These are phyloP conservation scores for Thalassoma bifasciatum DNA, from an alignment of 2,113 vertebrate genomes.

Conservation along the genomic window DNA sequence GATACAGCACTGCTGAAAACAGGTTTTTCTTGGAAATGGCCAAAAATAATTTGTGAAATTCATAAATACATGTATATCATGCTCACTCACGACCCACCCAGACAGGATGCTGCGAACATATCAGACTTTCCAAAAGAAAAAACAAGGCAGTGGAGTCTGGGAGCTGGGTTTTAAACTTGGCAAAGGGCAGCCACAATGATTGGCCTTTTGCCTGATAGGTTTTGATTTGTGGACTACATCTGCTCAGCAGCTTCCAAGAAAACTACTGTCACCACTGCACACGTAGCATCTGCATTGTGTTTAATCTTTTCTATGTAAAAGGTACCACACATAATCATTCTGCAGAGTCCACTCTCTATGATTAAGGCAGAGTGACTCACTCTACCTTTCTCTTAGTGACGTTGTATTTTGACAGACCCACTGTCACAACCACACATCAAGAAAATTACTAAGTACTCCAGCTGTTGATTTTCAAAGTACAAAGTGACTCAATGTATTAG, in stretches of 20 bases:
- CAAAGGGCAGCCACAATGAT: constrained; percentile 58
- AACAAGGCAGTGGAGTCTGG: constrained; percentile 49
- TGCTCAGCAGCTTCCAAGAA: constrained; percentile 21
- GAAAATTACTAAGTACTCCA: neutral
- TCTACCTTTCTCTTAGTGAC: neutral
- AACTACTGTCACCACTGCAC: neutral
- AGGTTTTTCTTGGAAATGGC: neutral
- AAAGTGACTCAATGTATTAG: constrained; percentile 2
- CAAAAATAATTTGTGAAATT: neutral
- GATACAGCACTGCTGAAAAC: neutral
- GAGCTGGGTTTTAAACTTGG: constrained; percentile 51
- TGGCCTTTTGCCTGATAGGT: constrained; percentile 57
- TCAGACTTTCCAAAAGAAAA: constrained; percentile 50
- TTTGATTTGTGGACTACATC: constrained; percentile 47
- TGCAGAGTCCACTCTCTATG: neutral
- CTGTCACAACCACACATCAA: neutral
- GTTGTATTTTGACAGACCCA: constrained; percentile 12
- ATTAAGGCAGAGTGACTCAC: constrained; percentile 7
- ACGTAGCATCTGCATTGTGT: neutral
- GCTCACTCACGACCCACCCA: neutral
- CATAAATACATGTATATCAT: neutral
- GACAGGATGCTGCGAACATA: constrained; percentile 43
- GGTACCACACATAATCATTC: too few species aligned
- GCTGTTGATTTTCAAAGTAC: neutral
- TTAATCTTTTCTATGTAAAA: constrained; percentile 21